Base-by-base conservation (phyloP, 92 coral and sea anemone genomes). In the Actinernus sp. region DNA sequence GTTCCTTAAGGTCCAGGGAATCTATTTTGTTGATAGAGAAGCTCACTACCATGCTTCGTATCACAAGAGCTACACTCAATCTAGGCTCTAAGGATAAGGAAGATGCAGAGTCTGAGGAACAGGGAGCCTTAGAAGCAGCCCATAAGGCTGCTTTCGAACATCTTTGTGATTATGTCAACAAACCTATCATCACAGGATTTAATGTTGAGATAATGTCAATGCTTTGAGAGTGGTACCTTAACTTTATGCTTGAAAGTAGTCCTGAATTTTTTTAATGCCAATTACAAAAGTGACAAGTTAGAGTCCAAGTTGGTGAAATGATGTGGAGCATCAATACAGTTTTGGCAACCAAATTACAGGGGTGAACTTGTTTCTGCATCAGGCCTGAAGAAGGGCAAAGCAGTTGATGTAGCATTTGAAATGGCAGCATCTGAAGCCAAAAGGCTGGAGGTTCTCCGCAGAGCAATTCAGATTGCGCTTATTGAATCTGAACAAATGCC, bases 21-120 rank as follows among this genome's bases (percentile, higher is more conserved):
- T n/a, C n/a, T n/a, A n/a, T n/a, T n/a, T n/a, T n/a, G n/a, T n/a
- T n/a, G 76, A 64, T 2, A 34, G 44, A 41, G 76, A 69, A 30
- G 76, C 66, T 16, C 76, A 51, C 14, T 68, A 68, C 53, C 65
- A 68, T 38, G 19, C 44, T 19, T 50, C 62, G 9, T 54, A 63
- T 31, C 50, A 53, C 11, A 52, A 36, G 53, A 25, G 37, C 12
- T 68, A 54, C 53, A 68, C 76, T 53, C 62, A n/a, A n/a, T n/a
- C n/a, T n/a, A n/a, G n/a, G 76, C 25, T 21, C 76, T 6, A 34
- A 6, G 14, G 41, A 6, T 34, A 14, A 14, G 6, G 14, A 14
- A 34, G 8, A 14, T 6, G 41, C 14, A 6, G 41, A 6, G 6
- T 34, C 41, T 14, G 41, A 34, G 14, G 41, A 34, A 34, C 41